A percentile compares a stretch with the other conserved stretches of the same genome.
Evolutionary conservation across 2,888 invertebrate species (phyloP).

Genomic region (Busseola fusca): DNA sequence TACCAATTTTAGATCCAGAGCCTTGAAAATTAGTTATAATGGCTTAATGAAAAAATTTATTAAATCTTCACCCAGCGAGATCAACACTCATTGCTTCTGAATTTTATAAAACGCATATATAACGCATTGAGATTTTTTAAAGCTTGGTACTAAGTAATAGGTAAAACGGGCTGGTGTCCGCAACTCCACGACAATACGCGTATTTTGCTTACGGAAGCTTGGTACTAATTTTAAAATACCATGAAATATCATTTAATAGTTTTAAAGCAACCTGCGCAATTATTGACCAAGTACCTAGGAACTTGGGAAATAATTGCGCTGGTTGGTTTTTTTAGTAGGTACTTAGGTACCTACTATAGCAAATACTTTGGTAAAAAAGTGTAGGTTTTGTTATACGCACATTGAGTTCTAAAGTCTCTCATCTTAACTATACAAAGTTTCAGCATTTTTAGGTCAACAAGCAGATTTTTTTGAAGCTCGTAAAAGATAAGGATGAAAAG

Average conservation of each 20-base stretch:
- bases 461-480: constrained; percentile 53
- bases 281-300: background rate
- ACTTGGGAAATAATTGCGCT: no score
- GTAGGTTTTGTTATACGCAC: constrained; percentile 25
- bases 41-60: background rate
- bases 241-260: background rate
- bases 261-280: background rate
- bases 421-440: constrained; percentile 60
- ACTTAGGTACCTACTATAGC: background rate
- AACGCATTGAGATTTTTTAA: background rate
- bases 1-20: background rate
- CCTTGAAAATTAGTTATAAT: background rate
- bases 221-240: background rate
- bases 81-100: background rate
- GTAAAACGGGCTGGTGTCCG: no score
- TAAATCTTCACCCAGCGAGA: background rate
- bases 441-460: constrained; percentile 60
- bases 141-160: background rate
- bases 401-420: constrained; percentile 45
- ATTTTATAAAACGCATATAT: background rate
- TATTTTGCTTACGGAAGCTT: no score
- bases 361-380: constrained; percentile 10
- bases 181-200: no score
- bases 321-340: no score
- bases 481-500: constrained; percentile 54